Base-by-base conservation (phyloP, 2,888 invertebrate species). In the Aphelenchoides bicaudatus region DNA sequence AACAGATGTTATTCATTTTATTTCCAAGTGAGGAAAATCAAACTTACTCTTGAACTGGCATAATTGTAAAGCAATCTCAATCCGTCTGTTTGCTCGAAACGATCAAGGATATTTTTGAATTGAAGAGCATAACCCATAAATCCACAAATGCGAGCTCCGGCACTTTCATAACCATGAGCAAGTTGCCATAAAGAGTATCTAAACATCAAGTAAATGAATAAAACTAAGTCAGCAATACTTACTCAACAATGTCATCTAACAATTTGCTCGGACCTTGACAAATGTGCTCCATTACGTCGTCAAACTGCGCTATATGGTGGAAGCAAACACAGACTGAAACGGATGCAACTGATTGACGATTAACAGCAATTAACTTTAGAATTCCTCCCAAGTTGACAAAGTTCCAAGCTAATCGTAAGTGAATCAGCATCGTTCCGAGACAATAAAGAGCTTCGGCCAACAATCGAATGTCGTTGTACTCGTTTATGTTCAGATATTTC, bases 141-240 rank as follows among this genome's bases (percentile, higher is more conserved):
- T 91, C 94, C 92, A 27, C 92, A 90, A 1, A 93, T 92, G 81
- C 96, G 92, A 77, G 93, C 92, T 61, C 92, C 85, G n/a, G 93
- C 93, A 0, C 93, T 94, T 82, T 93, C 92, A 80, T 93, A 91
- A 0, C 93, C 91, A 73, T 93, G 91, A 78, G 94, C 94, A 50
- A 98, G 81, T 39, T 96, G 84, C 93, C 94, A 96, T 2, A 96
- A 82, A 0, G 90, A 89, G 80, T 94, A 96, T 67, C 88, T 88
- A 78, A 37, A 57, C 56, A 27, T 29, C 3, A 16, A 28, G 10
- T 3, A 13, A 51, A n/a, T 51, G 2, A 8, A 19, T 25, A 25
- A 49, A 21, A 3, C 28, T 3, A 46, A 19, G 3, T 2, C 19
- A 2, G 16, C 46, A 10, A 21, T 6, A 62, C 71, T 60, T 39